Conservation (phyloP, 2,113 vertebrate species). For the human region GRCh38 chrX:38772001-38772500, state of each 20-base stretch:
- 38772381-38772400: conserved; percentile 49
- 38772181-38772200: background rate
- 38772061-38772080: background rate
- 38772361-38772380: conserved; percentile 59
- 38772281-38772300: conserved; percentile 74
- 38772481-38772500: conserved; percentile 63
- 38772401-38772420: conserved; percentile 64
- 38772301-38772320: conserved; percentile 68
- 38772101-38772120: background rate
- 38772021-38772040: background rate
- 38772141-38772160: conserved; percentile 26
- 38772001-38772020: background rate
- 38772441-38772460: conserved; percentile 71
- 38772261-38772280: conserved; percentile 44
- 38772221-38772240: background rate
- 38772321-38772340: conserved; percentile 59
- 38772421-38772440: conserved; percentile 51
- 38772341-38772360: conserved; percentile 64
- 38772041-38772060: conserved; percentile 19
- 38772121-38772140: background rate
- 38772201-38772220: background rate
- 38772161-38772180: background rate
- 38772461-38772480: conserved; percentile 44
- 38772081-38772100: background rate
- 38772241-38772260: background rate